phyloP scores from a whole-genome alignment of 2,888 invertebrate species.

The Trachelus troglodyta region DNA sequence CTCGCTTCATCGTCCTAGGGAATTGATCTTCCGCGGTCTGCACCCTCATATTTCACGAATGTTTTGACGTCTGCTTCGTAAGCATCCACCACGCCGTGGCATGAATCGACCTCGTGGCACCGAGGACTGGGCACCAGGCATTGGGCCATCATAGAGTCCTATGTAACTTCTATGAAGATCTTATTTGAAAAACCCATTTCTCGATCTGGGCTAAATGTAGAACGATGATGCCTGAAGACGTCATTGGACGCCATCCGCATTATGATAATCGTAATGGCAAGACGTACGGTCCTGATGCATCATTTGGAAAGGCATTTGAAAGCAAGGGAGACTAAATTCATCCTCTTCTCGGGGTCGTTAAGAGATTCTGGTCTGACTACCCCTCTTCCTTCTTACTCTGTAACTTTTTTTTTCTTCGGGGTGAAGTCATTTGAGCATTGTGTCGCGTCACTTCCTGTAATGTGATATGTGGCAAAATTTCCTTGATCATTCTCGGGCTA shows the following conservation, averaged over 20 bases:
- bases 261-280: neutral
- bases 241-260: neutral
- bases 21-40: conserved; percentile 57
- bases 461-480: conserved; percentile 59
- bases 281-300: neutral
- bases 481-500: conserved; percentile 61
- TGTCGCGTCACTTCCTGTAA: conserved; percentile 63
- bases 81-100: conserved; percentile 27
- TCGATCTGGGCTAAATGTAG: neutral
- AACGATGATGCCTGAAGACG: neutral
- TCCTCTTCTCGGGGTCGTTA: conserved; percentile 13
- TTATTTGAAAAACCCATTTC: neutral
- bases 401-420: conserved; percentile 2
- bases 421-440: conserved; percentile 52
- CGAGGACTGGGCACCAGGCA: neutral
- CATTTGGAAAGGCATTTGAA: neutral
- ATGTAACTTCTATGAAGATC: neutral
- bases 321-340: neutral
- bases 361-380: conserved; percentile 21
- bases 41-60: conserved; percentile 61
- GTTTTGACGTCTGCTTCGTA: conserved; percentile 60
- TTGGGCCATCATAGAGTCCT: neutral
- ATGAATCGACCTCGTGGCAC: neutral
- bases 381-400: conserved; percentile 22
- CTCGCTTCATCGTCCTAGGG: conserved; percentile 41